Evolutionary conservation across 2,888 invertebrate genomes (phyloP), one percentile per base, ranked within the genome.

Genomic region (Oxycera nigricornis): DNA sequence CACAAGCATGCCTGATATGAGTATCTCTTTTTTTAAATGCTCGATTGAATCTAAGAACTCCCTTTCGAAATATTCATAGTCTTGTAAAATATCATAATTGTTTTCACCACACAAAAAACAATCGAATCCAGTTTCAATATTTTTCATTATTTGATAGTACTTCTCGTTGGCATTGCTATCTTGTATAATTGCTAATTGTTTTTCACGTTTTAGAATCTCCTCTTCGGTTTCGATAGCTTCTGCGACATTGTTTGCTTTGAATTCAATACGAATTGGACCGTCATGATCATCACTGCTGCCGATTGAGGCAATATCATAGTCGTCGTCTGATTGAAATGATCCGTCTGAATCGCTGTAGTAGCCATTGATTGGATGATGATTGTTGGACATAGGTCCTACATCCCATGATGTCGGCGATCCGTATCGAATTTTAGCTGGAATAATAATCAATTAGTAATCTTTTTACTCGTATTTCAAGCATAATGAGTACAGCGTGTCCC

Each of bases 201-300:
- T 86, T 80, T 82, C 82, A 0, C 85, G 80, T 77, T 84, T 87
- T 79, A 80, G 79, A 46, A 82, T 79, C 82, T 87, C 85, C n/a
- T 83, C 82, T 73, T 87, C 89, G 2, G 91, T 85, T 80, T 95
- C 94, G 0, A 94, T 89, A 0, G 95, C 94, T 83, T 95, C 95
- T 0, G 95, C 95, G 55, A 94, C 90, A 83, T 94, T 94, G 26
- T 93, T 93, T 0, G 93, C 92, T 79, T 92, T 94, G 81, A 94
- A 95, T 77, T 94, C 92, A 77, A 95, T 95, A 20, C 91, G 88
- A 11, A 94, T 87, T 0, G 92, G 91, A 46, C 88, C 89, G 83
- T 79, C 76, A 75, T 82, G 82, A 79, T 85, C 84, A 0, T 87
- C 86, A 0, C 86, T 83, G 55, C 86, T 87, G 14, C 87, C 87